Conservation (phyloP, 2,113 vertebrate genomes). For the Cygnus buccinator region DNA sequence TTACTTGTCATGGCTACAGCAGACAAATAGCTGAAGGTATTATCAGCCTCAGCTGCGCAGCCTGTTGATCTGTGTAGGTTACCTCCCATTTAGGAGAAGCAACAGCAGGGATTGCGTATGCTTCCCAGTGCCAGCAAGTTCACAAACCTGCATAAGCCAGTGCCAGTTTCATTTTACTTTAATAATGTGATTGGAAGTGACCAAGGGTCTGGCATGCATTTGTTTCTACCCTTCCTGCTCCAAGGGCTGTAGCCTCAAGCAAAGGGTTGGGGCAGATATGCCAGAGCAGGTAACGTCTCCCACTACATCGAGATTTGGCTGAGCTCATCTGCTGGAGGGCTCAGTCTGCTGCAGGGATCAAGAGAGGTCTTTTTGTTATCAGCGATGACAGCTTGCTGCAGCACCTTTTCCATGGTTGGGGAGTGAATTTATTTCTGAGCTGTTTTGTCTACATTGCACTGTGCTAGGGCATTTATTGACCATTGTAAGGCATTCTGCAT, state of each 20-base stretch:
- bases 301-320: not conserved
- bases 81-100: not conserved
- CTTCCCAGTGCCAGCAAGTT: not conserved
- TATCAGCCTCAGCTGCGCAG: not conserved
- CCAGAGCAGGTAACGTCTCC: not conserved
- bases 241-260: not conserved
- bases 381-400: not conserved
- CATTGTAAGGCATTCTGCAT: slow-evolving; percentile 62
- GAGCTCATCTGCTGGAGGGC: not conserved
- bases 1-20: slow-evolving; percentile 30
- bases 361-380: slow-evolving; percentile 20
- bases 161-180: fast-evolving
- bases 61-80: not conserved
- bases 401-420: not conserved
- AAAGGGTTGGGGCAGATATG: not conserved
- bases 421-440: not conserved
- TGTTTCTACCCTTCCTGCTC: not conserved
- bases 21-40: not conserved
- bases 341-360: not conserved
- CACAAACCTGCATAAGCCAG: not conserved
- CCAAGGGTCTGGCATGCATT: not conserved
- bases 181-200: not conserved
- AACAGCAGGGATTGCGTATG: not conserved
- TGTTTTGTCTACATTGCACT: not conserved
- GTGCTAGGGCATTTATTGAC: slow-evolving; percentile 61